Percentiles rank a stretch among this genome's conserved stretches.
These are phyloP conservation scores for Glaucidium brasilianum DNA, from an alignment of 2,113 vertebrate species.

Conservation along the genomic window DNA sequence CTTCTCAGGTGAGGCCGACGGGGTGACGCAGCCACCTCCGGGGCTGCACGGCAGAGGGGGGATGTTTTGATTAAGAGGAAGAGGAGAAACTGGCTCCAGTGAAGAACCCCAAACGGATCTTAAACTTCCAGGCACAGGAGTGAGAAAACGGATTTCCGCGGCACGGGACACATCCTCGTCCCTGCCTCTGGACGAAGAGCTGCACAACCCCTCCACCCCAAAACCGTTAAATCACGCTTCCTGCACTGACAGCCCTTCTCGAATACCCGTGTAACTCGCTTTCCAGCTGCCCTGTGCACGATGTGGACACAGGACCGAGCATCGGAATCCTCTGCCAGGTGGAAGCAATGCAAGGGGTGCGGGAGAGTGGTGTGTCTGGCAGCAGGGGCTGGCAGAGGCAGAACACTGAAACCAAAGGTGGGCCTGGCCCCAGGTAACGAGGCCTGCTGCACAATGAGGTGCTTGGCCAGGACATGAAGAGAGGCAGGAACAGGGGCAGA, in stretches of 20 bases:
- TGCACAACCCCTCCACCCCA: neutral
- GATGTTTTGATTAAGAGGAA: neutral
- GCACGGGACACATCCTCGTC: neutral
- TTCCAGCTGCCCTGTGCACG: neutral
- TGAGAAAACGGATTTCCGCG: neutral
- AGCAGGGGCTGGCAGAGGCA: neutral
- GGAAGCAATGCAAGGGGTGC: neutral
- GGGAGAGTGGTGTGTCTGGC: neutral
- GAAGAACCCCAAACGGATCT: neutral
- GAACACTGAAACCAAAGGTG: neutral
- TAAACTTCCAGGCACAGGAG: neutral
- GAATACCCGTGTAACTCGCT: neutral
- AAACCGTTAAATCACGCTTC: neutral
- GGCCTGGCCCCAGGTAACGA: neutral
- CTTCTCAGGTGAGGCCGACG: neutral
- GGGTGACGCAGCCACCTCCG: neutral
- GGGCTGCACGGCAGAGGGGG: neutral
- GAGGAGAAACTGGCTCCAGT: neutral
- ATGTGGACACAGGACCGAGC: neutral
- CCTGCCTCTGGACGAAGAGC: fast-evolving
- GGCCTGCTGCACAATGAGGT: neutral
- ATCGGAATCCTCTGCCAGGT: too few species aligned
- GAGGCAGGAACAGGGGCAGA: neutral
- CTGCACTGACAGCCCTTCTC: neutral
- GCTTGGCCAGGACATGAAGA: neutral